These are phyloP conservation scores for Gyrodactylus bullatarudis DNA, from an alignment of 1,140 invertebrate genomes.

Conservation along the genomic window DNA sequence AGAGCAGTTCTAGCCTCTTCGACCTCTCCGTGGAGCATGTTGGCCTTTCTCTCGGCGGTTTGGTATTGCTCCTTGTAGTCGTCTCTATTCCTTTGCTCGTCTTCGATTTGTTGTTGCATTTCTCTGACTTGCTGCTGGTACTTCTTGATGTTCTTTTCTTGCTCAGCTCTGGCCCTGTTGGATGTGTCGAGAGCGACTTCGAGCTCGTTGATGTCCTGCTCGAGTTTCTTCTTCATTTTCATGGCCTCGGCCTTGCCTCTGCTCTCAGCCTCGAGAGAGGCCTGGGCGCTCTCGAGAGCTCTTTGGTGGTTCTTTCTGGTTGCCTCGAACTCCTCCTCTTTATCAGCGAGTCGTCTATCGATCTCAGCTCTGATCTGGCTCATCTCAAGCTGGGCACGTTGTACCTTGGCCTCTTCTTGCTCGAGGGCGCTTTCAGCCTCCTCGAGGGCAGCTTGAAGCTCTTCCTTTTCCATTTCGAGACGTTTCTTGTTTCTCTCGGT, in stretches of 20 bases:
- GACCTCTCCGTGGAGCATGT: slow-evolving; percentile 61
- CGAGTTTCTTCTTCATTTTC: slow-evolving; percentile 97
- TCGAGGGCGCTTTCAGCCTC: slow-evolving; percentile 92
- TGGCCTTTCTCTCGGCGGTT: slow-evolving; percentile 63
- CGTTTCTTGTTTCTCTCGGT: slow-evolving; percentile 87
- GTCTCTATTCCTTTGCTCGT: slow-evolving; percentile 48
- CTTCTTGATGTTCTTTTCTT: slow-evolving; percentile 88
- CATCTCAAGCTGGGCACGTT: slow-evolving; percentile 73
- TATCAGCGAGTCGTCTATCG: slow-evolving; percentile 77
- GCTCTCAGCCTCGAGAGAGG: slow-evolving; percentile 82
- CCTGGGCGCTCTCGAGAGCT: slow-evolving; percentile 92
- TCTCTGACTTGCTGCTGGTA: slow-evolving; percentile 74
- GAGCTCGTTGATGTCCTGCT: slow-evolving; percentile 91
- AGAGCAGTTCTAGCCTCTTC: neutral
- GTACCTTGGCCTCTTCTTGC: slow-evolving; percentile 33
- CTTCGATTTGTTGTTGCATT: slow-evolving; percentile 55
- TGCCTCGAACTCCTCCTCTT: slow-evolving; percentile 99
- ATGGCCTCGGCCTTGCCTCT: slow-evolving; percentile 94
- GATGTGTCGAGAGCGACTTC: slow-evolving; percentile 50
- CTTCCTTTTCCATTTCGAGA: slow-evolving; percentile 89
- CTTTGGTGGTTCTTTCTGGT: slow-evolving; percentile 91
- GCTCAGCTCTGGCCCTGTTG: slow-evolving; percentile 34
- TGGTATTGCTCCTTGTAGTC: slow-evolving; percentile 74
- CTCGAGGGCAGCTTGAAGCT: slow-evolving; percentile 83
- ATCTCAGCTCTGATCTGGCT: slow-evolving; percentile 89